These are phyloP conservation scores for Leptinotarsa rubiginosa DNA, from an alignment of 2,888 invertebrate species.

Conservation along the genomic window DNA sequence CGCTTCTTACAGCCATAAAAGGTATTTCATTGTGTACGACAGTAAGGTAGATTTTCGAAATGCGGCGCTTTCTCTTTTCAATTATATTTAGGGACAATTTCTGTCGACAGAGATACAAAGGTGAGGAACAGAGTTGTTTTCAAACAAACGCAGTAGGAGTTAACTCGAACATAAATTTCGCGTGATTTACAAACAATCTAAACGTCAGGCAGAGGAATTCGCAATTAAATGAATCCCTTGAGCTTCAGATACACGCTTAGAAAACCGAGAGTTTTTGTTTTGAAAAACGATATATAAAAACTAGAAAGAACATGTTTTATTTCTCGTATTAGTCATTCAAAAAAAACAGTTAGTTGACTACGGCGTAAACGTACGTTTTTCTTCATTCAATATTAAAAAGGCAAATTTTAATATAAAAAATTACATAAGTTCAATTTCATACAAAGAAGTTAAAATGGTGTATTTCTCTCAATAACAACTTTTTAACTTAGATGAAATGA, in stretches of 20 bases:
- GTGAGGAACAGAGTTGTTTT: slow-evolving; percentile 8
- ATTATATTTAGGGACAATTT: slow-evolving; percentile 24
- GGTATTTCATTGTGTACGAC: slow-evolving; percentile 29
- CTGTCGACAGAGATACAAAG: slow-evolving; percentile 23
- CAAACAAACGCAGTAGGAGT: slow-evolving; percentile 17
- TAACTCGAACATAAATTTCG: not conserved
- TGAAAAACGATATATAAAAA: too few relatives aligned
- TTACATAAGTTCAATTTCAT: too few relatives aligned
- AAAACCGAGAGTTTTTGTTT: not conserved
- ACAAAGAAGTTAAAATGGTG: too few relatives aligned
- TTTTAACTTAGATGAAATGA: too few relatives aligned
- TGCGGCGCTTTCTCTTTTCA: slow-evolving; percentile 25
- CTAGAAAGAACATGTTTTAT: too few relatives aligned
- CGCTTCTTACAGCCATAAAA: slow-evolving; percentile 31
- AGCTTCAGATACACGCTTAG: not conserved
- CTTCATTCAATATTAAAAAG: too few relatives aligned
- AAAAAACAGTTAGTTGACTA: too few relatives aligned
- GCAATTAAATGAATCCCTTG: not conserved
- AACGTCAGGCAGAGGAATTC: slow-evolving; percentile 8
- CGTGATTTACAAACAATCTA: slow-evolving; percentile 3
- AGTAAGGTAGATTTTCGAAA: slow-evolving; percentile 14
- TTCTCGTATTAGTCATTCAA: too few relatives aligned
- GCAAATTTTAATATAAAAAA: too few relatives aligned
- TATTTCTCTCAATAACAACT: too few relatives aligned
- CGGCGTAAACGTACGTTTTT: too few relatives aligned